These are phyloP conservation scores for Nasonia longicornis DNA, from an alignment of 1,140 invertebrate species.

Conservation along the genomic window DNA sequence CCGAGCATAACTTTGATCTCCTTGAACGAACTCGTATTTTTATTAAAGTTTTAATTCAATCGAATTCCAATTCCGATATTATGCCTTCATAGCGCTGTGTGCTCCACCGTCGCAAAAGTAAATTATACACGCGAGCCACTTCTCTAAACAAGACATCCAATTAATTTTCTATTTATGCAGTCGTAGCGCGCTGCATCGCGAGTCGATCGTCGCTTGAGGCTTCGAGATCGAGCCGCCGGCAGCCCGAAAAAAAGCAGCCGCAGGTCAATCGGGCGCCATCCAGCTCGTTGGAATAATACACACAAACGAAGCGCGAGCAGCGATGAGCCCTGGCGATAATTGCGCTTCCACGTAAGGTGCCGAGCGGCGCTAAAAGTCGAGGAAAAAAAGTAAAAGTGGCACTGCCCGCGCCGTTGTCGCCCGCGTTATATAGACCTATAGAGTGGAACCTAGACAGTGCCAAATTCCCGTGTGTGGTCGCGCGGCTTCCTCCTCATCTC, in stretches of 20 bases:
- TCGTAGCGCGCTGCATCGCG: neutral
- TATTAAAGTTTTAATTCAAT: too few species aligned
- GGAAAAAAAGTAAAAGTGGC: slow-evolving; percentile 41
- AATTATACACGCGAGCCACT: neutral
- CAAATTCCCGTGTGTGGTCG: slow-evolving; percentile 63
- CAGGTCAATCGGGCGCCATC: slow-evolving; percentile 8
- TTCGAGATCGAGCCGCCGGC: too few species aligned
- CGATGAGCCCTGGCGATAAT: slow-evolving; percentile 41
- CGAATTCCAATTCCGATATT: too few species aligned
- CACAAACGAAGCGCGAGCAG: slow-evolving; percentile 1
- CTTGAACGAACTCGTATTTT: too few species aligned
- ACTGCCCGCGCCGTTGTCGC: slow-evolving; percentile 11
- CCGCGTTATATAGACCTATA: neutral
- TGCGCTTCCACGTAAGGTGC: slow-evolving; percentile 47
- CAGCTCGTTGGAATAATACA: slow-evolving; percentile 35
- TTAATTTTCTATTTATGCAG: slow-evolving; percentile 1
- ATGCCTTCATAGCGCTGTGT: too few species aligned
- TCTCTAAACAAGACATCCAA: neutral
- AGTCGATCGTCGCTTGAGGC: neutral
- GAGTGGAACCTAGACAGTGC: slow-evolving; percentile 52
- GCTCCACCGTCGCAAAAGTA: neutral
- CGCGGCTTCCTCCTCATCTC: slow-evolving; percentile 15
- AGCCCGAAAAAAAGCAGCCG: neutral
- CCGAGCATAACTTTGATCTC: neutral
- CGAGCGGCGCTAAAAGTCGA: slow-evolving; percentile 42